phyloP scores from a whole-genome alignment of 2,888 invertebrate genomes.

The Eurytoma californica region DNA sequence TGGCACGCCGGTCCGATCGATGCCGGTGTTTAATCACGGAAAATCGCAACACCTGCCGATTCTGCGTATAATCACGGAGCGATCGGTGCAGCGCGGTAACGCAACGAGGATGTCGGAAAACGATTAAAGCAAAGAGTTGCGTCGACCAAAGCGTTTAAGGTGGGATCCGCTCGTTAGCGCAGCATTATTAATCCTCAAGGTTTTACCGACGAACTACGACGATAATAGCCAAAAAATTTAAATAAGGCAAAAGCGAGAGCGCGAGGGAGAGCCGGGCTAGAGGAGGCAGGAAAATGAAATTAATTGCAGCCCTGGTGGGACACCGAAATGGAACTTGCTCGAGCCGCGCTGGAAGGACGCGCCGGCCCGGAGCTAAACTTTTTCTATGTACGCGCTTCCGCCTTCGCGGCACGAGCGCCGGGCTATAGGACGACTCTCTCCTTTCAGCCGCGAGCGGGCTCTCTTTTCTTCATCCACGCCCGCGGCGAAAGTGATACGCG shows the following conservation, averaged over 20 bases:
- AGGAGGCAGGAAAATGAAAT: neutral
- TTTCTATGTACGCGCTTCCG: conserved; percentile 13
- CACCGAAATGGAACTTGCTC: conserved; percentile 5
- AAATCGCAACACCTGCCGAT: neutral
- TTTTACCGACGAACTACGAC: too few species aligned
- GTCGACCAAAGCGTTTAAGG: too few species aligned
- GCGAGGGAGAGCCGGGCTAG: too few species aligned
- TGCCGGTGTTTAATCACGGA: neutral
- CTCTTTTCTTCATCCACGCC: conserved; percentile 4
- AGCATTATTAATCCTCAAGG: too few species aligned
- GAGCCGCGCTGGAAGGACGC: conserved; percentile 12
- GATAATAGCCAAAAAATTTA: too few species aligned
- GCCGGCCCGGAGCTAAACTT: too few species aligned
- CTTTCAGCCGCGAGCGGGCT: neutral
- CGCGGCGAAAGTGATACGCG: conserved; percentile 3
- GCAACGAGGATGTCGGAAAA: too few species aligned
- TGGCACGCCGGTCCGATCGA: neutral
- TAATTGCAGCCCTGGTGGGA: neutral
- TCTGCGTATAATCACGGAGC: too few species aligned
- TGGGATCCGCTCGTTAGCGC: too few species aligned
- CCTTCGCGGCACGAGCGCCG: conserved; percentile 18
- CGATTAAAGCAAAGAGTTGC: too few species aligned
- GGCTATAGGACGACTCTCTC: conserved; percentile 20
- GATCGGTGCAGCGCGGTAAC: too few species aligned
- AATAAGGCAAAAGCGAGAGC: too few species aligned